A percentile compares a stretch with the other conserved stretches of the same genome.
Conservation (phyloP, 2,888 invertebrate species). For the Ferrisia virgata region DNA sequence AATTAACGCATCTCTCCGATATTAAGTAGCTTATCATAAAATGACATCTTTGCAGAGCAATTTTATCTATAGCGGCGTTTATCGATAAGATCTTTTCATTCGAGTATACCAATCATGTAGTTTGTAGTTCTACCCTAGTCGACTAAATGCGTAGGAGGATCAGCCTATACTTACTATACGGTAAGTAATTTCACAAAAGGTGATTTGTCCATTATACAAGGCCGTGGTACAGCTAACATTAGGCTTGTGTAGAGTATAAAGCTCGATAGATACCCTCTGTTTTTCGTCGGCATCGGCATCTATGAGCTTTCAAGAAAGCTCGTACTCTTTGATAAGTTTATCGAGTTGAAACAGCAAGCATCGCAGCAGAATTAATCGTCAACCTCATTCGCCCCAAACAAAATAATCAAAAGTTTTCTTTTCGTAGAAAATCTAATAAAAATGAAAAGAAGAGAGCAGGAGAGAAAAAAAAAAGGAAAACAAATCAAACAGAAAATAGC, state of each 20-base stretch:
- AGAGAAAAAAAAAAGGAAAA: not conserved
- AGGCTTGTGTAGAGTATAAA: not conserved
- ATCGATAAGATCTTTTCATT: not conserved
- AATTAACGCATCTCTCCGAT: not conserved
- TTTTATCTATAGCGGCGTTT: not conserved
- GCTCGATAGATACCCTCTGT: not conserved
- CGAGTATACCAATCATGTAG: not conserved
- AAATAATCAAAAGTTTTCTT: constrained; percentile 17
- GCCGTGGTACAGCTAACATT: too few relatives aligned
- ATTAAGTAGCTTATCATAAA: not conserved
- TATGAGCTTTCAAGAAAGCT: not conserved
- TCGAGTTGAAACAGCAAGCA: not conserved
- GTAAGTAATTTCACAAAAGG: not conserved
- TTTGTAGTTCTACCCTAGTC: not conserved
- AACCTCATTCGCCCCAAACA: not conserved
- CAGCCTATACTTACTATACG: not conserved
- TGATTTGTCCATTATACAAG: not conserved
- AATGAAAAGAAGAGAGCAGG: too few relatives aligned
- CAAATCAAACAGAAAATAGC: constrained; percentile 15
- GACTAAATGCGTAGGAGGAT: too few relatives aligned
- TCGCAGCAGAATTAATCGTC: not conserved
- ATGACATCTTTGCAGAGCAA: not conserved
- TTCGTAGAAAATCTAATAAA: not conserved
- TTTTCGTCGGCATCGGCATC: not conserved
- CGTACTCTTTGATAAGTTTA: not conserved